phyloP scores from a whole-genome alignment of 30 jellyfish, hydroid and myxozoan species.

The Pseudorhiza aurosa region DNA sequence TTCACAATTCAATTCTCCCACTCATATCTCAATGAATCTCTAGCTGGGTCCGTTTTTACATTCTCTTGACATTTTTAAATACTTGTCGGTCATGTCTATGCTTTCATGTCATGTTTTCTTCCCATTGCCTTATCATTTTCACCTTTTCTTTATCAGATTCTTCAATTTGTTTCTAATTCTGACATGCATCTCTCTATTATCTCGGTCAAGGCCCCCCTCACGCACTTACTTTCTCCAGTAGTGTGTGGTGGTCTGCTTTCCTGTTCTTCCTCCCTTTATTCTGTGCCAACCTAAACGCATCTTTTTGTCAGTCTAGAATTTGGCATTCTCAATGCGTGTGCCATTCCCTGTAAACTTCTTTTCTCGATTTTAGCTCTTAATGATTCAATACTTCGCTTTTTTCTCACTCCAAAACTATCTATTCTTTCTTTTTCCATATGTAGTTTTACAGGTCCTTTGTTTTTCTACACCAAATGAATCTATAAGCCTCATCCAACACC shows the following conservation, averaged over 20 bases:
- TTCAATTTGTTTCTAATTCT: background rate
- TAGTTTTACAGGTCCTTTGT: background rate
- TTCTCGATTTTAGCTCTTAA: background rate
- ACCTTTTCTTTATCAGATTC: background rate
- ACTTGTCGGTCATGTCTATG: background rate
- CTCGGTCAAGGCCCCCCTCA: background rate
- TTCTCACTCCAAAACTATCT: background rate
- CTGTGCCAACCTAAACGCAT: background rate
- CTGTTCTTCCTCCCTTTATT: background rate
- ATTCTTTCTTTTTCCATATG: background rate
- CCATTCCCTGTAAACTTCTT: background rate
- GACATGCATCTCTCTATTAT: background rate
- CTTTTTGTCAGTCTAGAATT: background rate
- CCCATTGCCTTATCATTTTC: background rate
- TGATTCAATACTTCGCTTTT: background rate
- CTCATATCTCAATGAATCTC: background rate
- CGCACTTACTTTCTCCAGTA: conserved; percentile 7
- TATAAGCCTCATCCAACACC: conserved; percentile 8
- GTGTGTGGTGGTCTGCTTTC: conserved; percentile 3
- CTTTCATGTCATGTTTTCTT: background rate
- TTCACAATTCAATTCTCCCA: background rate
- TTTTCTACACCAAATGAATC: background rate
- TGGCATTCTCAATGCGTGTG: background rate
- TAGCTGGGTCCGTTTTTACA: background rate
- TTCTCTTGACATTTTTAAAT: background rate